These are phyloP conservation scores for Amphipoea oculea DNA, from an alignment of 2,888 invertebrate species.

Conservation along the genomic window DNA sequence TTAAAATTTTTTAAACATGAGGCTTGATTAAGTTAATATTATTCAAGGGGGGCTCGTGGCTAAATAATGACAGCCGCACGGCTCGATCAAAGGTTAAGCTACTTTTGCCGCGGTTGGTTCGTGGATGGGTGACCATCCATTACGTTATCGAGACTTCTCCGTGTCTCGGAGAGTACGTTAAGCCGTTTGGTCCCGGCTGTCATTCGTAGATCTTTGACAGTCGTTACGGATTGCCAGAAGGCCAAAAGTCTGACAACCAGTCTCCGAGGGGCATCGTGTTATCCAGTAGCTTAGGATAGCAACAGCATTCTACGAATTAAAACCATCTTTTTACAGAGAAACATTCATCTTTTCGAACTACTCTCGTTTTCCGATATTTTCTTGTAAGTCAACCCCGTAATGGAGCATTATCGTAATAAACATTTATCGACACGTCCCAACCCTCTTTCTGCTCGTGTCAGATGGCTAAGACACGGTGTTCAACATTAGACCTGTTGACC, in stretches of 20 bases:
- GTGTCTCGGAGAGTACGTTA: background rate
- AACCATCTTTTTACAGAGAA: background rate
- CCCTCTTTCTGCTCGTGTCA: constrained; percentile 52
- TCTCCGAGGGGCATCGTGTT: background rate
- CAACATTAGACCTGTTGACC: constrained; percentile 61
- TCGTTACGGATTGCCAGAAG: background rate
- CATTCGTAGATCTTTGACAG: background rate
- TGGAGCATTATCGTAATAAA: constrained; percentile 43
- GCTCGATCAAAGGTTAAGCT: background rate
- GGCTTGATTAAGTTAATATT: background rate
- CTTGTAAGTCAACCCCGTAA: constrained; percentile 16
- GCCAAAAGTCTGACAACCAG: background rate
- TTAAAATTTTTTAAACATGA: no score
- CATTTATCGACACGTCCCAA: constrained; percentile 55
- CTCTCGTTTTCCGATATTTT: background rate
- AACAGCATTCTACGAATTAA: background rate
- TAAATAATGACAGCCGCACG: background rate
- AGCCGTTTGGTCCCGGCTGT: background rate
- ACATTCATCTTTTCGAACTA: background rate
- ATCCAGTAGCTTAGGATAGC: background rate
- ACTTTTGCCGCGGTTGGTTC: background rate
- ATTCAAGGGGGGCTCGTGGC: background rate
- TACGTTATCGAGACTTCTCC: background rate
- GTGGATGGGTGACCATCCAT: background rate
- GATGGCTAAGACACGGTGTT: constrained; percentile 54